Evolutionary conservation across 2,797 vertebrate genomes (phyloP), one percentile per base, ranked within the genome.

Genomic region (Synaphobranchus kaupii): DNA sequence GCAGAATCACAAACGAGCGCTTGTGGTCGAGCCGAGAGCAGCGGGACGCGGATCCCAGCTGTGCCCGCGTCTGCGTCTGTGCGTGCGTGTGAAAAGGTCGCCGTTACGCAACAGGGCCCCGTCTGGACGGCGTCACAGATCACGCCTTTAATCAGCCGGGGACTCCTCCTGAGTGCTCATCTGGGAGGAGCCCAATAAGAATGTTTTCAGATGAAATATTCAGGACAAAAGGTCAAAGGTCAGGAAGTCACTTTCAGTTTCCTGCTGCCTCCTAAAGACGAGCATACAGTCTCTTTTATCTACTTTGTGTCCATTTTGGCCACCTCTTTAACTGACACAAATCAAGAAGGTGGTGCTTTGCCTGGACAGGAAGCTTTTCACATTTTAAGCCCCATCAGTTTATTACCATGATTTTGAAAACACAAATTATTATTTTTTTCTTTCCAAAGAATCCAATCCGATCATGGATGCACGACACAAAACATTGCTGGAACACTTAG

Each of bases 81-180:
- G 39, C 76, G 85, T 28, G 63, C 82, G 82, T 17, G 86, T 86
- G 86, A 90, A 91, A 88, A 87, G 71, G 17, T 85, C 58, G 80
- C 86, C 71, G 86, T 50, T 54, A 39, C 83, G 12, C 44, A 80
- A 4, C 76, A 25, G 44, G 76, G 7, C 44, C 44, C 81, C 87
- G 87, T 90, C 85, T 84, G 87, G 83, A 22, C 90, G 84, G 87
- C 73, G 71, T 84, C 73, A 63, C 63, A 83, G 86, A 83, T 60
- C 63, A 73, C 5, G 47, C 85, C 68, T 20, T 88, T 58, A 50
- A 88, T 89, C 84, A 83, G 56, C 83, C 44, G 17, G 52, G 34
- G 83, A 84, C 90, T 92, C 92, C 90, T 92, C 92, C 76, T 4
- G 54, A 86, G 82, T 6, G 81, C 87, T 88, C 87, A 89, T 83